Evolutionary conservation across 2,797 vertebrate species (phyloP).

Genomic region (Rhinoraja longicauda): DNA sequence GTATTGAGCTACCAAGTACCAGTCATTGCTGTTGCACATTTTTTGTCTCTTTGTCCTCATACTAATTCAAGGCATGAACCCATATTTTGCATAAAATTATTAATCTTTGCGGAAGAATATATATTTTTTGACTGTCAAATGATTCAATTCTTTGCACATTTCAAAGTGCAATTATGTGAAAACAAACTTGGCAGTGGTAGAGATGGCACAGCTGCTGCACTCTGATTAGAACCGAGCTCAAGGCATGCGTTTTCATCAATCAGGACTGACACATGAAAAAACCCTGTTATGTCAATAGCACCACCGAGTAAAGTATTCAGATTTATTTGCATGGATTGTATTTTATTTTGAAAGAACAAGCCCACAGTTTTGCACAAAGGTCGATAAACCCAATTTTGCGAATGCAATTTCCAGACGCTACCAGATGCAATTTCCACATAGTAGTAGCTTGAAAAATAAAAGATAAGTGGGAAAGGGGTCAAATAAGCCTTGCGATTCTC

Average conservation of each 20-base stretch:
- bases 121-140: conserved; percentile 17
- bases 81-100: not conserved
- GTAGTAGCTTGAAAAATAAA: not conserved
- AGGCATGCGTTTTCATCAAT: not conserved
- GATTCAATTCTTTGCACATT: conserved; percentile 37
- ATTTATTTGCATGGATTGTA: not conserved
- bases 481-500: not conserved
- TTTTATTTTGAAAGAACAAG: not conserved
- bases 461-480: not conserved
- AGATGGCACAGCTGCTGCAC: conserved; percentile 20
- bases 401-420: no score
- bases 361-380: no score
- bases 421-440: not conserved
- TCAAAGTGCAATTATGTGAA: conserved; percentile 36
- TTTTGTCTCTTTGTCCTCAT: not conserved
- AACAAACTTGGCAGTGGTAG: not conserved
- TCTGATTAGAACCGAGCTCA: conserved; percentile 10
- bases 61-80: not conserved
- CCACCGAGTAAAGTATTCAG: not conserved
- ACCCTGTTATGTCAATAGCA: not conserved
- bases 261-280: not conserved
- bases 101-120: conserved; percentile 8
- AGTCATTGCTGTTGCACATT: not conserved
- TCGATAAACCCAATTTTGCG: not conserved
- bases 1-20: not conserved